Percentiles rank a stretch among this genome's conserved stretches.
phyloP scores from a whole-genome alignment of 2,888 invertebrate species.

The Drosophila dives region DNA sequence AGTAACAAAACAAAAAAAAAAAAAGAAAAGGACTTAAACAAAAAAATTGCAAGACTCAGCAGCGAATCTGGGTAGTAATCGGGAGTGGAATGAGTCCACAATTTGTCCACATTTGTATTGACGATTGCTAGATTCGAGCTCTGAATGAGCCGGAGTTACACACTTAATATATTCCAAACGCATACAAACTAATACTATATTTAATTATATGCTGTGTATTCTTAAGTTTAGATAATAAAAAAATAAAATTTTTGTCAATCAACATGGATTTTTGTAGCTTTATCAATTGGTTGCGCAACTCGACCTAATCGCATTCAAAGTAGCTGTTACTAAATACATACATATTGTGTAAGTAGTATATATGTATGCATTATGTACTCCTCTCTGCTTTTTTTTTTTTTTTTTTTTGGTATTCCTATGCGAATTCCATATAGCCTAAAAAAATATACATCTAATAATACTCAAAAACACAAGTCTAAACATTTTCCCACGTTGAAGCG shows the following conservation, averaged over 20 bases:
- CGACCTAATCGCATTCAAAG: conserved; percentile 37
- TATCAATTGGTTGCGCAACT: conserved; percentile 49
- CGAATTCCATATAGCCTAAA: conserved; percentile 58
- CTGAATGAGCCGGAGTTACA: conserved; percentile 4
- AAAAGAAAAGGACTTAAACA: neutral
- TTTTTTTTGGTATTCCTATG: neutral
- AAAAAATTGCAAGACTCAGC: neutral
- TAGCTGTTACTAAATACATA: neutral
- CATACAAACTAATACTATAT: conserved; percentile 28
- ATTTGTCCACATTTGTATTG: conserved; percentile 9
- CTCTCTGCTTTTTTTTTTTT: neutral
- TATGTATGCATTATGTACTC: neutral
- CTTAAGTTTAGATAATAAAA: conserved; percentile 69
- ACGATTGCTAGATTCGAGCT: conserved; percentile 15
- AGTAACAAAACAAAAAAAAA: neutral
- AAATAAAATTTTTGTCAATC: conserved; percentile 58
- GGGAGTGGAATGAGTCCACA: neutral
- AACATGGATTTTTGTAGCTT: conserved; percentile 33
- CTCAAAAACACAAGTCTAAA: conserved; percentile 82
- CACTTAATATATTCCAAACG: conserved; percentile 10
- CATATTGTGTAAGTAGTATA: conserved; percentile 2
- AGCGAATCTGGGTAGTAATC: neutral
- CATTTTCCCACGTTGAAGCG: conserved; percentile 43
- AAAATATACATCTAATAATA: conserved; percentile 80
- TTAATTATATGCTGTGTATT: conserved; percentile 15